phyloP scores from a whole-genome alignment of 2,888 invertebrate species.

The Podotricha telesiphe region DNA sequence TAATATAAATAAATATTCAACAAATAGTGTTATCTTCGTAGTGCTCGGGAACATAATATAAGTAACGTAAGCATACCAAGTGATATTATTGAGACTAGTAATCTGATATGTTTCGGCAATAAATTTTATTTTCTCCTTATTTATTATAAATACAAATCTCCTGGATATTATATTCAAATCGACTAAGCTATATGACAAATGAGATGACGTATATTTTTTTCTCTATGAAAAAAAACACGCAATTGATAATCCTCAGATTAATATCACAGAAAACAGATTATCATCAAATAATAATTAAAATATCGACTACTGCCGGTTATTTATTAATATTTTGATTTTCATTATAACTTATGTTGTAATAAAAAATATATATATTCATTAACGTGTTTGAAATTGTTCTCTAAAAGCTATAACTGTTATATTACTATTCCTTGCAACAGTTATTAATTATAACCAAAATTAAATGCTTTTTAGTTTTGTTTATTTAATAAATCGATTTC shows the following conservation, averaged over 20 bases:
- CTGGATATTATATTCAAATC: constrained; percentile 1
- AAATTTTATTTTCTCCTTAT: constrained; percentile 4
- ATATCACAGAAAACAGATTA: not conserved
- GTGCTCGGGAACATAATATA: not conserved
- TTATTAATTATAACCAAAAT: not conserved
- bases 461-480: no score
- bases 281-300: no score
- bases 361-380: no score
- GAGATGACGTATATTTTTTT: constrained; percentile 1
- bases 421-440: no score
- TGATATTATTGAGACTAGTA: constrained; percentile 8
- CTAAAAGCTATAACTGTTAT: no score
- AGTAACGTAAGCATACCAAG: constrained; percentile 16
- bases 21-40: not conserved
- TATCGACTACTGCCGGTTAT: not conserved
- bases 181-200: not conserved
- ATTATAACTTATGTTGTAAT: no score
- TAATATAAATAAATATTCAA: not conserved
- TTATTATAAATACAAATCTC: not conserved
- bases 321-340: no score
- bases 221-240: constrained; percentile 5
- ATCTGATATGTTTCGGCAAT: constrained; percentile 9
- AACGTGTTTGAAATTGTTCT: no score
- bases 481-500: not conserved
- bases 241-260: constrained; percentile 13